These are phyloP conservation scores for Hypomesus transpacificus DNA, from an alignment of 2,113 vertebrate genomes.

Conservation along the genomic window DNA sequence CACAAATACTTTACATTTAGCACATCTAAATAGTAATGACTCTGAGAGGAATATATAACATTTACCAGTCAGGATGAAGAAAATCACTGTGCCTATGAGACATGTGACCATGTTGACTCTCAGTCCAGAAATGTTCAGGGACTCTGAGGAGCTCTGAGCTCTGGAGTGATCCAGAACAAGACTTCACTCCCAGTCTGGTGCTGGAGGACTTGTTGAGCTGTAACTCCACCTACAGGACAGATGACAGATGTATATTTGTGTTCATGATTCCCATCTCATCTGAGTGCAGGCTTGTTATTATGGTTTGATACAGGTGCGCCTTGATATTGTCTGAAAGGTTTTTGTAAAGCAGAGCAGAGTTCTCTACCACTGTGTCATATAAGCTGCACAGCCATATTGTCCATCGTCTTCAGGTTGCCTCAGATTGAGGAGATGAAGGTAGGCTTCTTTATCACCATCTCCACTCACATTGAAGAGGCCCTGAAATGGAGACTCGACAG, in stretches of 20 bases:
- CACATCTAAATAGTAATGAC: not conserved
- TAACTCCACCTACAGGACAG: slow-evolving; percentile 45
- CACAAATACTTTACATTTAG: not conserved
- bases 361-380: slow-evolving; percentile 51
- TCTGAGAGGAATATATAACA: not conserved
- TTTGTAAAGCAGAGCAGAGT: slow-evolving; percentile 35
- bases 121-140: not conserved
- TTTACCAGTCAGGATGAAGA: slow-evolving; percentile 28
- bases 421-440: slow-evolving; percentile 37
- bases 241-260: not conserved
- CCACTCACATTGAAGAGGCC: slow-evolving; percentile 51
- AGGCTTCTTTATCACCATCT: slow-evolving; percentile 31
- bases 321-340: slow-evolving; percentile 3
- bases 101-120: not conserved
- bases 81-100: not conserved
- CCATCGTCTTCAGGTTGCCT: slow-evolving; percentile 34
- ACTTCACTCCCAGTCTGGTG: not conserved
- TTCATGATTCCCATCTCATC: too few relatives aligned
- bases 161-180: not conserved
- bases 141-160: not conserved
- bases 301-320: slow-evolving; percentile 1
- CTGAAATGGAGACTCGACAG: slow-evolving; percentile 11
- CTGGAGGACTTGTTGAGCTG: slow-evolving; percentile 22
- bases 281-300: not conserved
- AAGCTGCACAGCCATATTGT: slow-evolving; percentile 56